Conservation (phyloP, 2,113 vertebrate species). For the Bufo bufo region DNA sequence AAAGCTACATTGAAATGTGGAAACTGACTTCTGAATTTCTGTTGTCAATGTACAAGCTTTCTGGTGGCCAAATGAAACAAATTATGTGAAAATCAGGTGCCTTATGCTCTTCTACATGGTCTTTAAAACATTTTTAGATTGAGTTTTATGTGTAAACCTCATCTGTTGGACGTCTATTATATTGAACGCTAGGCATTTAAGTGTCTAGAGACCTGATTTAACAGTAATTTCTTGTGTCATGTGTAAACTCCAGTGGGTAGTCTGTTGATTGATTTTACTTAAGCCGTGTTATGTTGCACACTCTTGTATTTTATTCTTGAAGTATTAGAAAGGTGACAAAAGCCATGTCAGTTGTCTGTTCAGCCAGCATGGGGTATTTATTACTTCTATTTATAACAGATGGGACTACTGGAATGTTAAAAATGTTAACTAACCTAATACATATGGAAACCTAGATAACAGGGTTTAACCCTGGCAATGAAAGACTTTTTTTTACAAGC, state of each 20-base stretch:
- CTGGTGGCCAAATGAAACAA: too few species aligned
- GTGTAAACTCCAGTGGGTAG: not conserved
- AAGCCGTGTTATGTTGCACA: not conserved
- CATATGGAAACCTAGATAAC: slow-evolving; percentile 36
- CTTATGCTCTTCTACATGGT: too few species aligned
- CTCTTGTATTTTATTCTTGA: not conserved
- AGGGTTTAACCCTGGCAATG: slow-evolving; percentile 37
- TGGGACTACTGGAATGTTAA: slow-evolving; percentile 43
- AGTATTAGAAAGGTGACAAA: slow-evolving; percentile 27
- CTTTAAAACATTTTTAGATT: too few species aligned
- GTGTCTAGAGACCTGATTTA: not conserved
- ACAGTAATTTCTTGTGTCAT: not conserved
- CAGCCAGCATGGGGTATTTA: slow-evolving; percentile 16
- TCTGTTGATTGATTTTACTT: slow-evolving; percentile 5
- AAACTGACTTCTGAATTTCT: too few species aligned
- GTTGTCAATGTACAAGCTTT: too few species aligned
- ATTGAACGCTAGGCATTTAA: not conserved
- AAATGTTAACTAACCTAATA: slow-evolving; percentile 38
- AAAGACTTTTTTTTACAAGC: slow-evolving; percentile 14
- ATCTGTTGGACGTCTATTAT: not conserved
- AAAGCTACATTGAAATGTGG: not conserved
- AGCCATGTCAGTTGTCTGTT: slow-evolving; percentile 25
- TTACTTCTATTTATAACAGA: slow-evolving; percentile 46
- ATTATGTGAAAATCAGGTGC: not conserved
- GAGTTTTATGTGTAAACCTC: not conserved